Base-by-base conservation (phyloP, 2,113 vertebrate species). In the Otus sunia region DNA sequence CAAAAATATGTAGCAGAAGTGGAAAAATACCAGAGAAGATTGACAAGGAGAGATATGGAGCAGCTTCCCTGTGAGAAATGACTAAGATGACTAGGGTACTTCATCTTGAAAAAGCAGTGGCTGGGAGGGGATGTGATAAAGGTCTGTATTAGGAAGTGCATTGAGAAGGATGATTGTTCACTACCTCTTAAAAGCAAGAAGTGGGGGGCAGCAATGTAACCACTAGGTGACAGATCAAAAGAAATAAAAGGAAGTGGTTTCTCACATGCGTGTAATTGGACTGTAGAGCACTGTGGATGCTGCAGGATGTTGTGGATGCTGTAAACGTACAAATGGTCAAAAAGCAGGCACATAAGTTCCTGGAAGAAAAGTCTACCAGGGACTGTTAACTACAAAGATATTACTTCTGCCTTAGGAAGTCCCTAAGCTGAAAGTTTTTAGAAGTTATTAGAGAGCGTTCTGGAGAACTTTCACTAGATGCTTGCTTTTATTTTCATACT, bases 161-260 rank as follows among this genome's bases (percentile, higher is more conserved):
- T 56, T 10, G 4, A 93, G 86, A 90, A 85, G 37, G 80, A 41
- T 78, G 77, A 25, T 72, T 67, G 27, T 68, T 91, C 67, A 18
- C 41, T 80, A 67, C 71, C 45, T 86, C 78, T 88, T 82, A 52
- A 90, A 93, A 96, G 59, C 49, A 88, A 95, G 94, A 95, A 96
- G 87, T 66, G 66, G 41, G 60, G 90, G 71, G 32, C 92, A 93
- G 85, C 67, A 64, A 6, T 72, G 74, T 69, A 88, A 95, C 94
- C 96, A 73, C 90, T 45, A 79, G 85, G 90, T 96, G 93, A 94
- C 71, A 92, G 87, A 94, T 95, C 77, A 93, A 95, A 96, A 90
- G 29, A 85, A 89, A 84, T 92, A 41, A 52, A 93, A 89, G 95
- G 96, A 96, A 97, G 92, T 93, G 95, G 94, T 89, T 97, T 81